Percentiles rank a stretch among this genome's conserved stretches.
Evolutionary conservation across 64 coral and sea anemone genomes (phyloP).

Genomic region (Catalaphyllia jardinei): DNA sequence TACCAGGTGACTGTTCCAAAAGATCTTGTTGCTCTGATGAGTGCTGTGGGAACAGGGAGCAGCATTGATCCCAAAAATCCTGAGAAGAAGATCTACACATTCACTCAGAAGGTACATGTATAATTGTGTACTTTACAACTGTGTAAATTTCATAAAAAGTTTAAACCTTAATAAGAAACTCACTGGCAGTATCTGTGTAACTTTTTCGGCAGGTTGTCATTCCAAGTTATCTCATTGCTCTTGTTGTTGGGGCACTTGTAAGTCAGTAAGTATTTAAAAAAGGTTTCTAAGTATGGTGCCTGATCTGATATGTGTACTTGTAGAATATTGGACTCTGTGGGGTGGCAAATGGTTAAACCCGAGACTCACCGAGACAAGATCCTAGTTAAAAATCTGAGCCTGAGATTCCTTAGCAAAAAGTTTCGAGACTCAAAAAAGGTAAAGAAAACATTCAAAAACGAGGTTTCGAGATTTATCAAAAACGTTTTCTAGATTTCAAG

Average conservation of each 20-base stretch:
- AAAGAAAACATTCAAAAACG: too few relatives aligned
- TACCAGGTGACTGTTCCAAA: constrained; percentile 77
- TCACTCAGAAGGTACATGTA: constrained; percentile 79
- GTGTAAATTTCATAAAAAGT: too few relatives aligned
- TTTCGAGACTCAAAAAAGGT: too few relatives aligned
- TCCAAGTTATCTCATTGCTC: constrained; percentile 83
- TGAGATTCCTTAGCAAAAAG: too few relatives aligned
- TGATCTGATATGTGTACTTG: too few relatives aligned
- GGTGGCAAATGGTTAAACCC: too few relatives aligned
- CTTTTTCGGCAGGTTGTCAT: constrained; percentile 63
- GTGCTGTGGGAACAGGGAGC: constrained; percentile 70
- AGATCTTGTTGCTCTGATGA: constrained; percentile 86
- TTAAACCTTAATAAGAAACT: background rate
- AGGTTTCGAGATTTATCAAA: too few relatives aligned
- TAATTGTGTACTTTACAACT: background rate
- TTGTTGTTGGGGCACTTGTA: constrained; percentile 68
- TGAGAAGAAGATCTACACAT: constrained; percentile 39
- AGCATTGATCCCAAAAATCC: constrained; percentile 27
- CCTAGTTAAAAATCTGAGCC: too few relatives aligned
- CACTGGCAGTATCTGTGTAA: background rate
- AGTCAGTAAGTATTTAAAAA: constrained; percentile 65
- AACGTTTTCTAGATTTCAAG: too few relatives aligned
- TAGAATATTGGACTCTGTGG: too few relatives aligned
- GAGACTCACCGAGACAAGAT: too few relatives aligned
- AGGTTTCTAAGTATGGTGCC: too few relatives aligned